Percentiles rank a stretch among this genome's conserved stretches.
Conservation (phyloP, 2,888 invertebrate species). For the Rhaphigaster nebulosa region DNA sequence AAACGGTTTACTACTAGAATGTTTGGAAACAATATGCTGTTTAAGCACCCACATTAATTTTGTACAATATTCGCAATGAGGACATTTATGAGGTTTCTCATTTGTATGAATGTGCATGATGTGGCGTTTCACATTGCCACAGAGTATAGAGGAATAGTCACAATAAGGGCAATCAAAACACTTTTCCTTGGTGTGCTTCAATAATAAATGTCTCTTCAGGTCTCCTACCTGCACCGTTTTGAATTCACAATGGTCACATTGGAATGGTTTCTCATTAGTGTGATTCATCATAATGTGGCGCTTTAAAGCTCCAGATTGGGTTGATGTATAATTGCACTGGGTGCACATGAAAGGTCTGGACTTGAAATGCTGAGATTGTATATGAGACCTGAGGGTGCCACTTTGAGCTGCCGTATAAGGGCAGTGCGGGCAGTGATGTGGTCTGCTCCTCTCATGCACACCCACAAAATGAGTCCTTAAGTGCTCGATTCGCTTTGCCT, state of each 20-base stretch:
- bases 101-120: constrained; percentile 22
- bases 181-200: constrained; percentile 35
- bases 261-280: constrained; percentile 14
- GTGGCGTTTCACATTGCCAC: constrained; percentile 10
- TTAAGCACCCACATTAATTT: constrained; percentile 20
- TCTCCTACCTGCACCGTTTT: constrained; percentile 31
- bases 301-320: constrained; percentile 39
- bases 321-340: not conserved
- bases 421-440: constrained; percentile 16
- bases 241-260: constrained; percentile 16
- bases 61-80: constrained; percentile 2
- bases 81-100: constrained; percentile 25
- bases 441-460: constrained; percentile 26
- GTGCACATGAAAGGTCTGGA: not conserved
- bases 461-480: not conserved
- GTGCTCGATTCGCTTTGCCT: not conserved
- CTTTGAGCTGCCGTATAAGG: not conserved
- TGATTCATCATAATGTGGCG: constrained; percentile 46
- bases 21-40: constrained; percentile 33
- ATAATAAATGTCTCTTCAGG: constrained; percentile 2
- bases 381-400: not conserved
- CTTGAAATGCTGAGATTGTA: constrained; percentile 10
- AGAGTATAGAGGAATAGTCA: constrained; percentile 3
- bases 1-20: constrained; percentile 16
- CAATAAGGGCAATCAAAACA: constrained; percentile 4